A percentile compares a stretch with the other conserved stretches of the same genome.
Conservation (phyloP, 1,140 invertebrate species). For the Drosophila pachea region DNA sequence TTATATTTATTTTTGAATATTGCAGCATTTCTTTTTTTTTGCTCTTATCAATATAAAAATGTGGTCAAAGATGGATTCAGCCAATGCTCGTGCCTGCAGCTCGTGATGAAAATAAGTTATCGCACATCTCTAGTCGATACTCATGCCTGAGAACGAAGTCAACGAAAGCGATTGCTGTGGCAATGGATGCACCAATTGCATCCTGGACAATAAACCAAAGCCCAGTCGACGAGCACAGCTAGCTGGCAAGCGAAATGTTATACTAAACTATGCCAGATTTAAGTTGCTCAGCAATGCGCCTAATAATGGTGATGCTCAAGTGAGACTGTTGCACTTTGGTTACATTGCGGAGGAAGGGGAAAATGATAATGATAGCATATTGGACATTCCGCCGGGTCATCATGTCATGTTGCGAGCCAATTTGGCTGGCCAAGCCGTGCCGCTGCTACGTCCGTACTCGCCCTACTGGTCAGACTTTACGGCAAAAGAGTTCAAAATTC, state of each 20-base stretch:
- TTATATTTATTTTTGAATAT: too few relatives aligned
- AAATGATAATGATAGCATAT: conserved; percentile 28
- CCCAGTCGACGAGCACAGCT: conserved; percentile 44
- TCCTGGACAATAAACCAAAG: conserved; percentile 59
- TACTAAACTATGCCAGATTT: conserved; percentile 53
- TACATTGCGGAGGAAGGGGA: not conserved
- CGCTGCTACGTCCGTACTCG: conserved; percentile 64
- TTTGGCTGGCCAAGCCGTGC: conserved; percentile 1
- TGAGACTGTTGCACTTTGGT: conserved; percentile 58
- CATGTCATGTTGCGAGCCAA: conserved; percentile 67
- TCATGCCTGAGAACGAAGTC: conserved; percentile 17
- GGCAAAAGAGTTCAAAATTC: conserved; percentile 62
- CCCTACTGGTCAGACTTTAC: conserved; percentile 66
- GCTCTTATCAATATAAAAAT: too few relatives aligned
- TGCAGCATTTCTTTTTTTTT: too few relatives aligned
- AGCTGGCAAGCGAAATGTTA: conserved; percentile 57
- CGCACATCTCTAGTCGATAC: conserved; percentile 15
- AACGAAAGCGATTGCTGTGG: conserved; percentile 66
- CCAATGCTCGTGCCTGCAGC: too few relatives aligned
- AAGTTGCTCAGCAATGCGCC: conserved; percentile 38
- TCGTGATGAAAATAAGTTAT: not conserved
- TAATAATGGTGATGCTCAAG: conserved; percentile 19
- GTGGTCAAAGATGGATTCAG: too few relatives aligned
- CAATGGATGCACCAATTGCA: conserved; percentile 76
- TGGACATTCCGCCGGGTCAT: conserved; percentile 68